Percentiles rank a stretch among this genome's conserved stretches.
These are phyloP conservation scores for Calidris pygmaea DNA, from an alignment of 2,113 vertebrate species.

Conservation along the genomic window DNA sequence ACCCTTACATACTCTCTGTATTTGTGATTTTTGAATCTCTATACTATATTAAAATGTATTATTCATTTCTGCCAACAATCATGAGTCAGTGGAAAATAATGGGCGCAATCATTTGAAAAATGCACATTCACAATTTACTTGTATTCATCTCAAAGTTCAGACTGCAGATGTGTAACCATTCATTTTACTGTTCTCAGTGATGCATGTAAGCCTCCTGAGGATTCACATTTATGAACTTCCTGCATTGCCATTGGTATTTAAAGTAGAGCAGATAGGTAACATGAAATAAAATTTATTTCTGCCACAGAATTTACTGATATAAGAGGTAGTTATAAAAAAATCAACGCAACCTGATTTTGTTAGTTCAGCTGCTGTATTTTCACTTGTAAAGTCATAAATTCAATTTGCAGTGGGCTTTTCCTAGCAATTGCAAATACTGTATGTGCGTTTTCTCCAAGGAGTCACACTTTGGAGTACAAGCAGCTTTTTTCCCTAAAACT, in stretches of 20 bases:
- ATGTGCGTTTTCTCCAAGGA: neutral
- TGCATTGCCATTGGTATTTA: conserved; percentile 1
- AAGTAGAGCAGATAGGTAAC: conserved; percentile 5
- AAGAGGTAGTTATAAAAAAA: neutral
- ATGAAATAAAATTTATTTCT: neutral
- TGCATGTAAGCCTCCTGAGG: neutral
- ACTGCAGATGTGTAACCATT: conserved; percentile 32
- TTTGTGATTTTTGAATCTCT: conserved; percentile 5
- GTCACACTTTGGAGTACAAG: neutral
- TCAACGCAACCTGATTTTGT: neutral
- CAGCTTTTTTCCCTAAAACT: neutral
- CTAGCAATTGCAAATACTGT: neutral
- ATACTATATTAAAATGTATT: conserved; percentile 16
- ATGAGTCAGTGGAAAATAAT: conserved; percentile 40
- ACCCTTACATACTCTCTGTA: neutral
- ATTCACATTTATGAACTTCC: conserved; percentile 35
- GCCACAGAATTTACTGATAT: neutral
- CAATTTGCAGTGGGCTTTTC: neutral
- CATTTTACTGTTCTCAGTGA: conserved; percentile 21
- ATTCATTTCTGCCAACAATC: conserved; percentile 35
- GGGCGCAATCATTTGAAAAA: conserved; percentile 39
- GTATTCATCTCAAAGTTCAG: conserved; percentile 26
- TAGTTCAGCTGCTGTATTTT: conserved; percentile 16
- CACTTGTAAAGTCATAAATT: conserved; percentile 29
- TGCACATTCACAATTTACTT: neutral